Conservation (phyloP, 1,140 invertebrate species). For the Sycophila sp. region DNA sequence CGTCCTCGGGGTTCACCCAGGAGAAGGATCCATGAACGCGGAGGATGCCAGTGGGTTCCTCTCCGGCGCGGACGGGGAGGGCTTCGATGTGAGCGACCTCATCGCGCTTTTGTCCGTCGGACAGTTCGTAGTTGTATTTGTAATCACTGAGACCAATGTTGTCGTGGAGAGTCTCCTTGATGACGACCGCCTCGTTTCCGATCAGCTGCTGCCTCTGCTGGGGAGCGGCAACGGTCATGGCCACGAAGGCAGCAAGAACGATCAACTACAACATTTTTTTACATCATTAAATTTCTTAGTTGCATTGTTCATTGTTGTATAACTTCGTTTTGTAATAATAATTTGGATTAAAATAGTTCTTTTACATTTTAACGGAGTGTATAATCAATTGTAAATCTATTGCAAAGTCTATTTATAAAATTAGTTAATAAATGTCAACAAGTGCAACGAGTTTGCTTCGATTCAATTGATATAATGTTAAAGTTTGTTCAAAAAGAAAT, state of each 20-base stretch:
- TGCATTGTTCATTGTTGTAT: no score
- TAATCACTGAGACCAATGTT: conserved; percentile 62
- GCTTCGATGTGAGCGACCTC: conserved; percentile 70
- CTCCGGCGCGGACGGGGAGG: conserved; percentile 51
- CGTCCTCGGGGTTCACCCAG: conserved; percentile 64
- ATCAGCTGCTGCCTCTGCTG: neutral
- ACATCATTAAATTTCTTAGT: no score
- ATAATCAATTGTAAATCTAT: no score
- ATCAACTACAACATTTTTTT: no score
- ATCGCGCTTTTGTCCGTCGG: conserved; percentile 69
- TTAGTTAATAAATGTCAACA: no score
- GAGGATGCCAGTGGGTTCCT: conserved; percentile 34
- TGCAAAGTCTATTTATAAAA: no score
- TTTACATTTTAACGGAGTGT: no score
- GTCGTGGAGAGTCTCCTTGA: conserved; percentile 52
- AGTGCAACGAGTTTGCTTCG: no score
- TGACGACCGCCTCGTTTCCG: conserved; percentile 42
- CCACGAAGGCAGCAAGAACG: neutral
- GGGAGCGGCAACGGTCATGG: neutral
- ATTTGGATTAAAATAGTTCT: no score
- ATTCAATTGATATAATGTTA: no score
- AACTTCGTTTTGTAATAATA: no score
- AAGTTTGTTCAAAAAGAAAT: no score
- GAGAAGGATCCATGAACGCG: conserved; percentile 63
- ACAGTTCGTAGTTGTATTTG: conserved; percentile 67